phyloP scores from a whole-genome alignment of 2,113 vertebrate species.

The Tautogolabrus adspersus region DNA sequence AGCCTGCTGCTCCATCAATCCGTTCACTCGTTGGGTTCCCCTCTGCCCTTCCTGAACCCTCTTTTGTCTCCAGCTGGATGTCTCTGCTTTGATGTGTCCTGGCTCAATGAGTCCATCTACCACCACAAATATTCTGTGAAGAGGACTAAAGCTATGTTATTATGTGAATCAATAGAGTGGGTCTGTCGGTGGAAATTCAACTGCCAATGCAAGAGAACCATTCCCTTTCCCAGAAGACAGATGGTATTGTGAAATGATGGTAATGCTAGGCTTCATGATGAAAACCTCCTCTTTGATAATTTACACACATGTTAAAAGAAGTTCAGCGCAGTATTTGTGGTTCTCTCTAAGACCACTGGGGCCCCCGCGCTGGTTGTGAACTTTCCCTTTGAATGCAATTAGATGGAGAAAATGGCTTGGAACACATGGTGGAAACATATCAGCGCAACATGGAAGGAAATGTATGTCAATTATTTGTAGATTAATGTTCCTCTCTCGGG shows the following conservation, averaged over 20 bases:
- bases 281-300: slow-evolving; percentile 41
- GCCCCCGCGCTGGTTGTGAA: slow-evolving; percentile 35
- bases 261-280: slow-evolving; percentile 31
- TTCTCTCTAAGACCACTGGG: slow-evolving; percentile 41
- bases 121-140: slow-evolving; percentile 50
- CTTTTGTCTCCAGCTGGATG: slow-evolving; percentile 27
- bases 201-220: slow-evolving; percentile 44
- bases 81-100: slow-evolving; percentile 34
- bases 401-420: slow-evolving; percentile 61
- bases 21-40: slow-evolving; percentile 28
- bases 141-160: slow-evolving; percentile 51
- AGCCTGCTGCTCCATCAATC: slow-evolving; percentile 29
- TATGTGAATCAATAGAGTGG: slow-evolving; percentile 56
- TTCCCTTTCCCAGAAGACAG: slow-evolving; percentile 54
- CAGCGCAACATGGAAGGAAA: slow-evolving; percentile 55
- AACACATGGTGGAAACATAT: slow-evolving; percentile 67
- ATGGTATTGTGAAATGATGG: slow-evolving; percentile 56
- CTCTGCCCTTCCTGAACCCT: slow-evolving; percentile 13
- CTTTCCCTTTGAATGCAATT: slow-evolving; percentile 65
- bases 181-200: slow-evolving; percentile 50
- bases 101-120: slow-evolving; percentile 34
- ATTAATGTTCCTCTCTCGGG: slow-evolving; percentile 31
- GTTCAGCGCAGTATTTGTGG: slow-evolving; percentile 49
- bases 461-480: slow-evolving; percentile 47
- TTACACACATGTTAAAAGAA: slow-evolving; percentile 53